Evolutionary conservation across 2,113 vertebrate species (phyloP).

Genomic region (Cranoglanis bouderius): DNA sequence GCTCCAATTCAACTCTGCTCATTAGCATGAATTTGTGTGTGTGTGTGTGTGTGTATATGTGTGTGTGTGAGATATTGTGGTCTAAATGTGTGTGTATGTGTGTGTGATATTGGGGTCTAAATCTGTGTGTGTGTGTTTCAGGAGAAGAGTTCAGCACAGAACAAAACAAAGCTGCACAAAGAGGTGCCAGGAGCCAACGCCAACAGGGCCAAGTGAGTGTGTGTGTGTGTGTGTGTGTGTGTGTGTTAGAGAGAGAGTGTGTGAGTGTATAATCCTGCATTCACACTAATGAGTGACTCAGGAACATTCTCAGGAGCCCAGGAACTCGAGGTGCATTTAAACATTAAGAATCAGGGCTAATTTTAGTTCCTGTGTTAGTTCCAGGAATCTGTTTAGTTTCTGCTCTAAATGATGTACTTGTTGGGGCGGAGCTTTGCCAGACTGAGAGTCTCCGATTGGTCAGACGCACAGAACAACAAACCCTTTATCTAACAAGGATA

Average conservation of each 20-base stretch:
- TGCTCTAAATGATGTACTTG: background rate
- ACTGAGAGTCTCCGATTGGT: background rate
- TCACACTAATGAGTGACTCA: background rate
- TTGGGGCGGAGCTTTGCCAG: background rate
- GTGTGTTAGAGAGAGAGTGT: slow-evolving; percentile 4
- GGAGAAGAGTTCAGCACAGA: slow-evolving; percentile 73
- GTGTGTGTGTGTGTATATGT: slow-evolving; percentile 29
- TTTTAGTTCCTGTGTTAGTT: background rate
- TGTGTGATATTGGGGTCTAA: too few species aligned
- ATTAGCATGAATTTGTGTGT: slow-evolving; percentile 22
- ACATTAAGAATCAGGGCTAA: background rate
- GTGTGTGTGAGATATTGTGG: background rate
- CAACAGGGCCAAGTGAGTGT: slow-evolving; percentile 73
- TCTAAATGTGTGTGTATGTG: background rate
- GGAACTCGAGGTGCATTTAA: background rate
- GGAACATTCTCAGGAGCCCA: background rate
- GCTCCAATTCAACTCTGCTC: background rate
- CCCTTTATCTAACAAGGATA: background rate
- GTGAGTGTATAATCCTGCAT: slow-evolving; percentile 62
- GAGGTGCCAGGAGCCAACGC: slow-evolving; percentile 67
- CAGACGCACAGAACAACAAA: background rate
- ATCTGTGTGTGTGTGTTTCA: slow-evolving; percentile 55
- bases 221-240: slow-evolving; percentile 63
- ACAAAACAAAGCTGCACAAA: slow-evolving; percentile 71
- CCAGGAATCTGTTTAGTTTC: background rate